phyloP scores from a whole-genome alignment of 1,140 invertebrate species.

The Drosophila takahashii region DNA sequence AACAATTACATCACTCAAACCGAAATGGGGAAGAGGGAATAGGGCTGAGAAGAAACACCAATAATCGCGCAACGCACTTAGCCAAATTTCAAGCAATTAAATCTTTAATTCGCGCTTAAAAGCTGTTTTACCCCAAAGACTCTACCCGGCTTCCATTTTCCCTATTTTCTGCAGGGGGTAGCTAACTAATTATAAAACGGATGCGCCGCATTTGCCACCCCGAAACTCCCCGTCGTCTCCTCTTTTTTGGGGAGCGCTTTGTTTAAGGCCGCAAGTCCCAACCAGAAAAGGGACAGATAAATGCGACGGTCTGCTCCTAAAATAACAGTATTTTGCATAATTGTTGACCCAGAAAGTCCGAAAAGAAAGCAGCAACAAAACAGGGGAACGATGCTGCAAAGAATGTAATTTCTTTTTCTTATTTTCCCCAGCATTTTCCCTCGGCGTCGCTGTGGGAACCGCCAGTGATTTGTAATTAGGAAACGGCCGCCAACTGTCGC shows the following conservation, averaged over 20 bases:
- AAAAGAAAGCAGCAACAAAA: constrained; percentile 62
- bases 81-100: constrained; percentile 73
- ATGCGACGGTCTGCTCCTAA: constrained; percentile 72
- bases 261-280: constrained; percentile 50
- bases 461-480: constrained; percentile 84
- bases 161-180: constrained; percentile 27
- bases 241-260: constrained; percentile 44
- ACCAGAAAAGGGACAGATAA: constrained; percentile 73
- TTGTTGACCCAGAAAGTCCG: constrained; percentile 80
- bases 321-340: constrained; percentile 83
- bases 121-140: constrained; percentile 43
- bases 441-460: constrained; percentile 43
- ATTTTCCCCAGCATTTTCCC: constrained; percentile 30
- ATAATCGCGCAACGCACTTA: constrained; percentile 68
- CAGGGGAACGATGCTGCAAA: constrained; percentile 33
- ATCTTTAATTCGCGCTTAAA: constrained; percentile 79
- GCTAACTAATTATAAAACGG: constrained; percentile 79
- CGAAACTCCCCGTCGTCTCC: neutral
- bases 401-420: constrained; percentile 69
- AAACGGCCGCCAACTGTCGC: constrained; percentile 84
- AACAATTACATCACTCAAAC: constrained; percentile 75
- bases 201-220: constrained; percentile 51
- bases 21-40: constrained; percentile 18
- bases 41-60: constrained; percentile 21
- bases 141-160: constrained; percentile 14